Evolutionary conservation across 2,113 vertebrate genomes (phyloP).

Genomic region (Barbus barbus): DNA sequence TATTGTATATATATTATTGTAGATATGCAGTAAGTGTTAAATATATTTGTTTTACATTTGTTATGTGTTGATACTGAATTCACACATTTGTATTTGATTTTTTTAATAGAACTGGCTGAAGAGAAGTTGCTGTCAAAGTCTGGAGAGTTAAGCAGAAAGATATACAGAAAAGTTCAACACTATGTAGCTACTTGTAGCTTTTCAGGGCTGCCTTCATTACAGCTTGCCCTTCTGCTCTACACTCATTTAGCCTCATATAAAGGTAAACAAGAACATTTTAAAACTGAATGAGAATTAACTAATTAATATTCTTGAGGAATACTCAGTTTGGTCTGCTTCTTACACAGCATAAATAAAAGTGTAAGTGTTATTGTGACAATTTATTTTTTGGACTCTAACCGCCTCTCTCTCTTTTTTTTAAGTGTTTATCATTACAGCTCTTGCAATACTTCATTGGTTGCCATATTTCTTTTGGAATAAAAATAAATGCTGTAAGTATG

Average conservation of each 20-base stretch:
- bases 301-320: background rate
- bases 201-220: background rate
- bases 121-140: background rate
- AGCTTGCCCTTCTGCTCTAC: background rate
- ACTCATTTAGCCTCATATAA: fast-evolving
- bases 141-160: background rate
- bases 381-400: background rate
- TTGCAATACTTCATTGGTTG: background rate
- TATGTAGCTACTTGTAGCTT: background rate
- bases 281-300: background rate
- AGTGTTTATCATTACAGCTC: background rate
- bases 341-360: background rate
- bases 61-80: background rate
- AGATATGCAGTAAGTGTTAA: background rate
- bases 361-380: no score
- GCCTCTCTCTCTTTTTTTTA: background rate
- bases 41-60: background rate
- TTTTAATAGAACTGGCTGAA: background rate
- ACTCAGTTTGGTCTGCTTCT: background rate
- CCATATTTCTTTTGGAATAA: background rate
- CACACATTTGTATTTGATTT: no score
- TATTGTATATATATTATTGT: no score
- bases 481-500: background rate
- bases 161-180: background rate
- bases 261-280: background rate